Base-by-base conservation (phyloP, 2,797 vertebrate genomes). In the Falco biarmicus region DNA sequence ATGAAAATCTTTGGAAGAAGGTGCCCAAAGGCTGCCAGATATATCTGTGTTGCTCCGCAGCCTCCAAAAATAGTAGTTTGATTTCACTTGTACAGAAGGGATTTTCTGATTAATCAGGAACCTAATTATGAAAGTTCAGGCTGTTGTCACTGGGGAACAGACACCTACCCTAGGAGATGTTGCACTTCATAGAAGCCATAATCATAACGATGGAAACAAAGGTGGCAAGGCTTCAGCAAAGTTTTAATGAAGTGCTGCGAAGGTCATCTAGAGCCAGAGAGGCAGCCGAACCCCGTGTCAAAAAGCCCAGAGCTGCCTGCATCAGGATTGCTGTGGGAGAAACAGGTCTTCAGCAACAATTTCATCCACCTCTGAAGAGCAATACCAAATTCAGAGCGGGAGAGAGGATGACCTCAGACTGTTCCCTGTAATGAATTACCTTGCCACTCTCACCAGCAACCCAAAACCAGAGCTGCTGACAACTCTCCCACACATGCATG, bases 21-120 rank as follows among this genome's bases (percentile, higher is more conserved):
- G 21, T 28, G 41, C 19, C 32, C 57, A 81, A 83, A 90, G 15
- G 11, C 48, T 69, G 39, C 13, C 76, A 83, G 60, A 56, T 7
- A 1, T 15, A 73, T 41, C 48, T 45, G 11, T 28, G 14, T 59
- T 80, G 28, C 53, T 91, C 57, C 0, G 0, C 77, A 66, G 53
- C n/a, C 70, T 86, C 59, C 0, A 0, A 66, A 90, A 84, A 21
- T 5, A 69, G 45, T 37, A 24, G 47, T 14, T 57, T 45, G 34
- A 2, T 84, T 84, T 88, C 86, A n/a, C 56, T 76, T 16, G 15
- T 16, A 37, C 7, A 15, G 39, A 81, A 81, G 31, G 79, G 83
- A 90, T 96, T 93, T 93, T 95, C 88, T 94, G 93, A 91, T 88
- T 93, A 88, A 90, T 95, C 74, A 32, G 28, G 74, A 95, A 68